Percentiles rank a stretch among this genome's conserved stretches.
phyloP scores from a whole-genome alignment of 1,140 invertebrate genomes.

The Sminthurinus signatus region DNA sequence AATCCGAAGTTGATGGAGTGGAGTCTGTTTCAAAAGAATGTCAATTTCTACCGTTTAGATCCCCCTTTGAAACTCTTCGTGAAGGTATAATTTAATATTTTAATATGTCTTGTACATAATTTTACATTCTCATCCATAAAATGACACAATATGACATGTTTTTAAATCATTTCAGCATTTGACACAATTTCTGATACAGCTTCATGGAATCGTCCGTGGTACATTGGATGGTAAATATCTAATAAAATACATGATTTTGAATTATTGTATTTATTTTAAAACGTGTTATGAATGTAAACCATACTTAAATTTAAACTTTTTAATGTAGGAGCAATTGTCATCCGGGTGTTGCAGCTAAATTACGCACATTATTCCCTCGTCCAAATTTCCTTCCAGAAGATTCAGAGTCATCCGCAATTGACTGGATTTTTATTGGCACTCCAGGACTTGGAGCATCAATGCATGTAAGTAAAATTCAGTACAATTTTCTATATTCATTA shows the following conservation, averaged over 20 bases:
- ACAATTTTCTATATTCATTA: not conserved
- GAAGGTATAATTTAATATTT: too few species aligned
- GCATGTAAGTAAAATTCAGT: constrained; percentile 63
- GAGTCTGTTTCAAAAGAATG: constrained; percentile 47
- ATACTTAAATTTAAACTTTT: constrained; percentile 7
- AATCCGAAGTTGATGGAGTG: constrained; percentile 43
- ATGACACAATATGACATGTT: too few species aligned
- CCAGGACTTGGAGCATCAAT: constrained; percentile 69
- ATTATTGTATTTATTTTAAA: not conserved
- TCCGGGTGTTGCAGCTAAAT: constrained; percentile 46
- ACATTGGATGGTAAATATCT: constrained; percentile 51
- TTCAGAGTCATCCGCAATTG: constrained; percentile 79
- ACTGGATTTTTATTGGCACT: constrained; percentile 80
- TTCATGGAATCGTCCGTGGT: constrained; percentile 47
- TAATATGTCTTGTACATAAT: too few species aligned
- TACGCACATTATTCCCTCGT: constrained; percentile 50
- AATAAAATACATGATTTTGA: not conserved
- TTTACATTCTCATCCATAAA: too few species aligned
- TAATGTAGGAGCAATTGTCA: constrained; percentile 52
- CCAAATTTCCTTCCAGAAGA: constrained; percentile 55
- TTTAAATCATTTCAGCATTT: too few species aligned
- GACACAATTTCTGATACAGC: constrained; percentile 33
- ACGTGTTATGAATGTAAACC: not conserved
- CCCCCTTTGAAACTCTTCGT: constrained; percentile 47
- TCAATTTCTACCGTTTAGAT: constrained; percentile 53